These are phyloP conservation scores for Ceuthmochares aereus DNA, from an alignment of 2,113 vertebrate species.

Conservation along the genomic window DNA sequence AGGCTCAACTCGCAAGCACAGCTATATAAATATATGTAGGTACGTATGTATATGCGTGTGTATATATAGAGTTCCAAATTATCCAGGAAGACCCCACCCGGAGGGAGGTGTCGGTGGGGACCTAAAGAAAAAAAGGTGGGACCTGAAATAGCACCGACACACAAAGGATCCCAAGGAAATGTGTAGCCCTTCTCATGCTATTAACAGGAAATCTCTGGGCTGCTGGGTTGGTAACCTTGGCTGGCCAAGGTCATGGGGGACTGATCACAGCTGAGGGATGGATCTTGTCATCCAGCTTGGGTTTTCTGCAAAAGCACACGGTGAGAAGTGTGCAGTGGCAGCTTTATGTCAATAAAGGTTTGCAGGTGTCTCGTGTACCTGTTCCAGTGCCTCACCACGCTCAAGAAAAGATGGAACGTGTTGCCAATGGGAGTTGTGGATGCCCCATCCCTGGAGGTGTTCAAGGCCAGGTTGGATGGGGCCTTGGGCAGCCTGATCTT, in stretches of 20 bases:
- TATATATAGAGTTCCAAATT: background rate
- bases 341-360: background rate
- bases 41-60: background rate
- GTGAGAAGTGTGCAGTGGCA: fast-evolving
- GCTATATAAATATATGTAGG: background rate
- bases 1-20: background rate
- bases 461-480: no score
- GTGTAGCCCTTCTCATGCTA: background rate
- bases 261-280: fast-evolving
- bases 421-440: no score
- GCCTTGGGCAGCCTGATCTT: no score
- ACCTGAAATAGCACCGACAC: background rate
- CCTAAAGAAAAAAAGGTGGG: background rate
- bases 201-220: background rate
- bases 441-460: no score
- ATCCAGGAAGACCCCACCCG: conserved; percentile 40
- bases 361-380: background rate
- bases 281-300: background rate
- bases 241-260: background rate
- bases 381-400: no score
- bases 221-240: background rate
- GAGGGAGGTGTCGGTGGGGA: conserved; percentile 32
- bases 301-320: background rate
- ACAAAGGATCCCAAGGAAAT: conserved; percentile 64
- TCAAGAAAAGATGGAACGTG: no score